Evolutionary conservation across 2,797 vertebrate genomes (phyloP), one percentile per base, ranked within the genome.

Genomic region (Paguma larvata): DNA sequence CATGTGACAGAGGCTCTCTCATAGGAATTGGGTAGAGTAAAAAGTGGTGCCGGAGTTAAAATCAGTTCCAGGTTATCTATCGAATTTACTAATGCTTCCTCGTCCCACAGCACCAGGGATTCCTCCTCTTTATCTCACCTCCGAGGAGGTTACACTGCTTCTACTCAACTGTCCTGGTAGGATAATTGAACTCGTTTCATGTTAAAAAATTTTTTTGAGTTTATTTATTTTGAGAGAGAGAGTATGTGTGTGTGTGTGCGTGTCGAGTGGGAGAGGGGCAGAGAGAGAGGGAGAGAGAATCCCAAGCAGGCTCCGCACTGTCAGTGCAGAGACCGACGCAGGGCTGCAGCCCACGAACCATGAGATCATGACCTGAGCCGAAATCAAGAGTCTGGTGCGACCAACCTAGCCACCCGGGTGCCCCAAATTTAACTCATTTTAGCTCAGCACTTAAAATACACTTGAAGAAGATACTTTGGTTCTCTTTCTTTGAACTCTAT

Each of bases 21-120:
- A 18, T 83, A 51, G 32, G 51, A 46, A 80, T 51, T 72, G 51
- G 19, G 91, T 91, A 89, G 89, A 75, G 46, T 88, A 88, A 88
- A 84, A 73, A 38, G 48, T 59, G 44, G 30, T 21, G 62, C 38
- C 63, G 75, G 65, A 67, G 46, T 94, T 82, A 63, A 32, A 87
- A 11, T 73, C 65, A 73, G 10, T 63, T 84, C 23, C 19, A 70
- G 59, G 5, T 72, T 78, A 8, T 51, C n/a, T 89, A 53, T 85
- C 79, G 19, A 62, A 27, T 62, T 34, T 62, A 23, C 44, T 85
- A 63, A 68, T 68, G 51, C 75, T 68, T 67, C 11, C 12, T 68
- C 9, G 9, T 51, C 38, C 83, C 77, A 62, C 18, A 46, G 9
- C 65, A n/a, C 59, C 23, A 48, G 12, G 27, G 38, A 25, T 23